Evolutionary conservation across 2,113 vertebrate species (phyloP).

Genomic region (Cyrtonyx montezumae): DNA sequence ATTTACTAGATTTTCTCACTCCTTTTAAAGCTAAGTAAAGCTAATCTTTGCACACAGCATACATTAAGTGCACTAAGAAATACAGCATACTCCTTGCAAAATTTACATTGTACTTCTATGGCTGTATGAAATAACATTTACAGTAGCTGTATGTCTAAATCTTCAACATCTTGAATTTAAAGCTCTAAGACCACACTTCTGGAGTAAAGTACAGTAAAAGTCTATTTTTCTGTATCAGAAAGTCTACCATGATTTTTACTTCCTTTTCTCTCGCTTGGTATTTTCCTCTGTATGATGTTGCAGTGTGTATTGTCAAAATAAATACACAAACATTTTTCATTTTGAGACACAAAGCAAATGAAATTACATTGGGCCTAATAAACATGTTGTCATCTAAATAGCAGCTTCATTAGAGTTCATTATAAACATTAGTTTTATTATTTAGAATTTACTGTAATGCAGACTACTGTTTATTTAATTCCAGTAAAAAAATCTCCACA

Average conservation of each 20-base stretch:
- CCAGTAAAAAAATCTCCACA: neutral
- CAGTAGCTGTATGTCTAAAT: neutral
- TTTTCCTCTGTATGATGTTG: neutral
- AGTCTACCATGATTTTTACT: neutral
- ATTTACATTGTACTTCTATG: neutral
- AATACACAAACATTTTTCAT: neutral
- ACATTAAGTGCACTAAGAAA: neutral
- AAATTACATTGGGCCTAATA: slow-evolving; percentile 19
- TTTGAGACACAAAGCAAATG: slow-evolving; percentile 12
- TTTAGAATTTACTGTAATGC: slow-evolving; percentile 10
- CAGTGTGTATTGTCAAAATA: neutral
- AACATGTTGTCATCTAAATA: slow-evolving; percentile 18
- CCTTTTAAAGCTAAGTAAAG: neutral
- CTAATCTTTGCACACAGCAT: neutral
- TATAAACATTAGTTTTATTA: slow-evolving; percentile 23
- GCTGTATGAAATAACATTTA: neutral
- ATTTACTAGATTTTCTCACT: neutral
- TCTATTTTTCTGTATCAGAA: neutral
- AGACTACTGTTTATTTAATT: slow-evolving; percentile 9
- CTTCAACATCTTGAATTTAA: slow-evolving; percentile 17
- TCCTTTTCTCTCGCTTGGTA: neutral
- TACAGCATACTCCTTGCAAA: neutral
- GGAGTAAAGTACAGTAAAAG: neutral
- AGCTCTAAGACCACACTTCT: neutral
- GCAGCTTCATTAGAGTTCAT: neutral